phyloP scores from a whole-genome alignment of 2,797 vertebrate genomes.

The Meda fulgida region DNA sequence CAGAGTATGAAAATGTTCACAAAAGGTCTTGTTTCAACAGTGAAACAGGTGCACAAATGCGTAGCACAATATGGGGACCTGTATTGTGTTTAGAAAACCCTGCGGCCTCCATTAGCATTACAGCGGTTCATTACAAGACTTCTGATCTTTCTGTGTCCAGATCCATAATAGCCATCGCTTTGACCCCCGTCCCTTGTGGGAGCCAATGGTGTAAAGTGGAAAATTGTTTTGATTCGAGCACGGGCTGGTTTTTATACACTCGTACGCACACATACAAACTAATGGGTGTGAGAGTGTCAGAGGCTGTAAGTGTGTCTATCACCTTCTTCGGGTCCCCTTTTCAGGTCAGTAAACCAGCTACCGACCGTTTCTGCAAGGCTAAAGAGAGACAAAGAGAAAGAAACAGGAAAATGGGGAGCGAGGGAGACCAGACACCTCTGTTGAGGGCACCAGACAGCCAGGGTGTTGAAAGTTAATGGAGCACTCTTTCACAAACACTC shows the following conservation, averaged over 20 bases:
- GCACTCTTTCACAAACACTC: conserved; percentile 78
- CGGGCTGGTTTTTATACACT: conserved; percentile 77
- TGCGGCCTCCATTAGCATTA: conserved; percentile 64
- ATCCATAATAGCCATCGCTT: conserved; percentile 58
- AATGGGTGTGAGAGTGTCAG: conserved; percentile 45
- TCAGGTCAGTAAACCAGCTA: conserved; percentile 43
- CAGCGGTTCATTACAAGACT: conserved; percentile 69
- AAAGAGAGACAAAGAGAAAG: conserved; percentile 44
- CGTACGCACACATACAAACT: conserved; percentile 16
- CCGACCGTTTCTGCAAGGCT: conserved; percentile 21
- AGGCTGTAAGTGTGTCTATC: conserved; percentile 49
- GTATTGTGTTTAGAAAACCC: conserved; percentile 49
- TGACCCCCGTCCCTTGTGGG: conserved; percentile 80
- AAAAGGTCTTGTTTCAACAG: conserved; percentile 16
- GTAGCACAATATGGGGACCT: neutral
- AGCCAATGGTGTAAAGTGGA: conserved; percentile 80
- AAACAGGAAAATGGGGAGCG: conserved; percentile 15
- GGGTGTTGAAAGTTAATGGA: conserved; percentile 76
- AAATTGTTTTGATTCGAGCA: conserved; percentile 81
- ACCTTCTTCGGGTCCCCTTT: conserved; percentile 40
- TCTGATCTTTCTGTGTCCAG: conserved; percentile 67
- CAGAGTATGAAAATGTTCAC: conserved; percentile 14
- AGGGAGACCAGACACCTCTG: conserved; percentile 67
- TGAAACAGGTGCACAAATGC: neutral
- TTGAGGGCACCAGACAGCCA: conserved; percentile 70